Conservation (phyloP, 2,888 invertebrate species). For the Cantharis lateralis region DNA sequence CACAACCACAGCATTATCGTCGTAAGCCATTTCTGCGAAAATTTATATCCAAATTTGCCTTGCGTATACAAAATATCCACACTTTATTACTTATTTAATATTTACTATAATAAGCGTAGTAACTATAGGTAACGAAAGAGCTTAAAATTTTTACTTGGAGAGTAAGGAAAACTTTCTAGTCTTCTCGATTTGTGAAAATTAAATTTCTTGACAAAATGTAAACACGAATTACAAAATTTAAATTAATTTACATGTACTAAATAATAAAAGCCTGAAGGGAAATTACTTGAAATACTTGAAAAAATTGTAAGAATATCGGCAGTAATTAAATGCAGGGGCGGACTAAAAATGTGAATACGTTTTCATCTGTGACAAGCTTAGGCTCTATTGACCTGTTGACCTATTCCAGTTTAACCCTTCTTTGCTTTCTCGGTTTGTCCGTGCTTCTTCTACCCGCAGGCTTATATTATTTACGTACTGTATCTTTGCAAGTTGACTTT, state of each 20-base stretch:
- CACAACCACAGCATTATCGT: constrained; percentile 24
- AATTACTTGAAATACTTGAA: too few species aligned
- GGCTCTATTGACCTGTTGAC: background rate
- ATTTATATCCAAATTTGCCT: constrained; percentile 21
- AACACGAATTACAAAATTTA: too few species aligned
- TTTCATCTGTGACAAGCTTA: background rate
- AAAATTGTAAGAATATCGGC: too few species aligned
- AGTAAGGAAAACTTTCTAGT: background rate
- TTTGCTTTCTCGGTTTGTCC: background rate
- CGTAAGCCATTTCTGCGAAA: constrained; percentile 15
- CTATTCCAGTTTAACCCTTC: background rate
- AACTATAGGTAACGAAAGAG: background rate
- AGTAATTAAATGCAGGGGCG: background rate
- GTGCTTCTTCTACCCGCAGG: background rate
- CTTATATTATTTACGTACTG: background rate
- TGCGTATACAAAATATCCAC: background rate
- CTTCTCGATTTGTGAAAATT: background rate
- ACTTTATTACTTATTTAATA: background rate
- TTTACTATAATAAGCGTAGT: too few species aligned
- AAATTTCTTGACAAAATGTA: background rate
- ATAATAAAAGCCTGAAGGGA: too few species aligned
- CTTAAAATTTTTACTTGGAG: background rate
- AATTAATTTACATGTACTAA: too few species aligned
- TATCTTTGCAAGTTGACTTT: too few species aligned
- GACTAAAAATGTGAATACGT: background rate